These are phyloP conservation scores for Fulica atra DNA, from an alignment of 2,113 vertebrate species.

Conservation along the genomic window DNA sequence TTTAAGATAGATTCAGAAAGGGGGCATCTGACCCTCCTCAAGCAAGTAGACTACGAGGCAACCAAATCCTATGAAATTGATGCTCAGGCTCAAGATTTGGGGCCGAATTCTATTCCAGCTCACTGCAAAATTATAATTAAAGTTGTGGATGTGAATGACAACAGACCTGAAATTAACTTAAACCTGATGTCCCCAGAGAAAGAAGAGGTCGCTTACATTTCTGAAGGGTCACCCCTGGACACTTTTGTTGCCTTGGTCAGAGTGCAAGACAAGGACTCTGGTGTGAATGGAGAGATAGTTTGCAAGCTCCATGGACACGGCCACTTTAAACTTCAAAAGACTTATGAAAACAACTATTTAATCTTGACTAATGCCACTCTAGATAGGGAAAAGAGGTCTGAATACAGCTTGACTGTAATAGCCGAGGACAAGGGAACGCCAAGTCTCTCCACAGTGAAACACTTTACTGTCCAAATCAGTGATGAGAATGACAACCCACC, in stretches of 20 bases:
- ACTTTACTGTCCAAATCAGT: slow-evolving; percentile 93
- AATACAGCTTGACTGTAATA: slow-evolving; percentile 94
- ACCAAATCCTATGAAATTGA: slow-evolving; percentile 93
- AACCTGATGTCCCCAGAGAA: slow-evolving; percentile 94
- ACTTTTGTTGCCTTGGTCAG: slow-evolving; percentile 94
- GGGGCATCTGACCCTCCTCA: slow-evolving; percentile 90
- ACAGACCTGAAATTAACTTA: slow-evolving; percentile 94
- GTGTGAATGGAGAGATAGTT: slow-evolving; percentile 88
- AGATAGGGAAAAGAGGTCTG: slow-evolving; percentile 93
- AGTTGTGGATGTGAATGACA: slow-evolving; percentile 95
- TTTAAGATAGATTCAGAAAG: slow-evolving; percentile 91
- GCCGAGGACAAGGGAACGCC: slow-evolving; percentile 92
- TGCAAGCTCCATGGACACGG: slow-evolving; percentile 94
- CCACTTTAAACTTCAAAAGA: slow-evolving; percentile 95
- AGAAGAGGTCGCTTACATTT: slow-evolving; percentile 91
- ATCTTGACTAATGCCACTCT: slow-evolving; percentile 93
- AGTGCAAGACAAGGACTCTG: slow-evolving; percentile 93
- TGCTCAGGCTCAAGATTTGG: slow-evolving; percentile 93
- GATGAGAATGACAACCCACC: slow-evolving; percentile 98
- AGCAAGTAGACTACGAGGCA: slow-evolving; percentile 91
- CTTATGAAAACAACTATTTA: slow-evolving; percentile 95
- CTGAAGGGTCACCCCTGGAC: slow-evolving; percentile 89
- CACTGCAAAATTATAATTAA: slow-evolving; percentile 96
- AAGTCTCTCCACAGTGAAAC: slow-evolving; percentile 92
- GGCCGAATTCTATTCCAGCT: slow-evolving; percentile 95